These are phyloP conservation scores for Corydoras sp. DNA, from an alignment of 2,113 vertebrate genomes.

Conservation along the genomic window DNA sequence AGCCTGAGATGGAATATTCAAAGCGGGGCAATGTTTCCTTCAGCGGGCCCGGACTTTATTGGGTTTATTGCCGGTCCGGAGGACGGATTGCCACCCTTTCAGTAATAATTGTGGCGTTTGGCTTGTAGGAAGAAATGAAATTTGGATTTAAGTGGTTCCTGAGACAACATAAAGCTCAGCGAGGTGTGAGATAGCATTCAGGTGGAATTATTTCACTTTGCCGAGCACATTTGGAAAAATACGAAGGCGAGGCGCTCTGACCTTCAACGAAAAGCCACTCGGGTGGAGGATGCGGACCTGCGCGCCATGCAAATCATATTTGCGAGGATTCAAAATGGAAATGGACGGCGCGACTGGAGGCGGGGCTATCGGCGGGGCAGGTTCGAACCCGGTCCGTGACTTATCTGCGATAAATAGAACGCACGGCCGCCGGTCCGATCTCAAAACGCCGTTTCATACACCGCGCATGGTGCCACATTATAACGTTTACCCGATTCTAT, in stretches of 20 bases:
- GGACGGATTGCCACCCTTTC: background rate
- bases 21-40: slow-evolving; percentile 20
- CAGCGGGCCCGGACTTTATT: background rate
- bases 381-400: too few species aligned
- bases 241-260: background rate
- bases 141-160: background rate
- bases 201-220: slow-evolving; percentile 2
- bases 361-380: too few species aligned
- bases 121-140: slow-evolving; percentile 18
- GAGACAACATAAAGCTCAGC: background rate
- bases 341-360: too few species aligned
- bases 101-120: slow-evolving; percentile 1
- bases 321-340: too few species aligned
- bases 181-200: slow-evolving; percentile 8
- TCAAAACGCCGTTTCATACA: too few species aligned
- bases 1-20: slow-evolving; percentile 45
- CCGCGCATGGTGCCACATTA: too few species aligned
- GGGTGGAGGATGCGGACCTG: background rate
- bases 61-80: background rate
- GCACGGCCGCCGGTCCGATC: too few species aligned
- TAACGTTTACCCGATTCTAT: too few species aligned
- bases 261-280: background rate
- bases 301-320: background rate
- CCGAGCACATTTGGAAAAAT: background rate
- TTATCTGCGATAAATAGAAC: too few species aligned